Evolutionary conservation across 2,888 invertebrate species (phyloP).

Genomic region (Oscheius sp.): DNA sequence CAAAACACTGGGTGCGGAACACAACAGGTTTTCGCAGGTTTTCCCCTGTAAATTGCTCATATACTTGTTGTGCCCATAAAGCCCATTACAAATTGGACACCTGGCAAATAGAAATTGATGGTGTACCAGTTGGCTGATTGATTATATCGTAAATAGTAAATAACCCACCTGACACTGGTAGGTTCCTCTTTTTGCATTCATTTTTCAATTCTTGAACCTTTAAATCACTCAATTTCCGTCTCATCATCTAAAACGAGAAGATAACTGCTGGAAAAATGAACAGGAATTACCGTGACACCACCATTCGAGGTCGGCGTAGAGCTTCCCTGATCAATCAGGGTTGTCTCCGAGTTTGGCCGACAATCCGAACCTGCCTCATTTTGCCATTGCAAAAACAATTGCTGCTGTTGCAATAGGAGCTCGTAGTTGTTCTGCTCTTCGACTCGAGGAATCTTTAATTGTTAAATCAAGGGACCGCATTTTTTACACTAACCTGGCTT

Average conservation of each 20-base stretch:
- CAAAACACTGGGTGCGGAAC: too few species aligned
- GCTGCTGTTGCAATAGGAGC: conserved; percentile 91
- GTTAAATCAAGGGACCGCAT: background rate
- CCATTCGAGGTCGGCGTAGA: conserved; percentile 36
- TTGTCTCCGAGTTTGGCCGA: conserved; percentile 41
- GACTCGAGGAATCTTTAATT: conserved; percentile 19
- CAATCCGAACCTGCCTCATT: conserved; percentile 76
- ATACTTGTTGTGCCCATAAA: background rate
- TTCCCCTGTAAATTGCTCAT: background rate
- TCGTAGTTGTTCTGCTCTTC: conserved; percentile 82
- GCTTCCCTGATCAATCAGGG: conserved; percentile 49
- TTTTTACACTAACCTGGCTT: conserved; percentile 10
- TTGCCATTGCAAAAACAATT: conserved; percentile 88
- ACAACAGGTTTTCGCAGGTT: background rate
- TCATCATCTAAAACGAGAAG: background rate
- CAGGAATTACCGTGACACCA: background rate
- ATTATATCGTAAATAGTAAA: too few species aligned
- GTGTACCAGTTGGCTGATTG: too few species aligned
- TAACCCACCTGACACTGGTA: conserved; percentile 88
- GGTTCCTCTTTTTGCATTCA: conserved; percentile 90
- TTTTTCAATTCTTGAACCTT: conserved; percentile 80
- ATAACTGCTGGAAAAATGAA: too few species aligned
- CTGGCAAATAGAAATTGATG: background rate
- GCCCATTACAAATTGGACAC: background rate
- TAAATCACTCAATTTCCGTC: conserved; percentile 85